Percentiles rank a stretch among this genome's conserved stretches.
phyloP scores from a whole-genome alignment of 1,140 invertebrate genomes.

The Aphelinus certus region DNA sequence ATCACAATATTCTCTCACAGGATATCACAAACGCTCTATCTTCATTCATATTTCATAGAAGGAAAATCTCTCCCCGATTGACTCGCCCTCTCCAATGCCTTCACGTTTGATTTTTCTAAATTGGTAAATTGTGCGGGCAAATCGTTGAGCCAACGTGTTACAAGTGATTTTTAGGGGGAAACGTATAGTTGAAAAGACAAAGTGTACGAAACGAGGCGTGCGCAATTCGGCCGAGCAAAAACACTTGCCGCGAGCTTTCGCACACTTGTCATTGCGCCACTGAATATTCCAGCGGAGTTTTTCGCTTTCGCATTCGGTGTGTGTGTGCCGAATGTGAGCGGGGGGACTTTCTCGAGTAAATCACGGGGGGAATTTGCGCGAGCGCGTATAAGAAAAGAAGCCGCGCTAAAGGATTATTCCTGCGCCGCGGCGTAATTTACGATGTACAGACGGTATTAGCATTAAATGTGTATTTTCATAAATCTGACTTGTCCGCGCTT shows the following conservation, averaged over 20 bases:
- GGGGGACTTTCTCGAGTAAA: constrained; percentile 28
- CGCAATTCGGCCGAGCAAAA: too few species aligned
- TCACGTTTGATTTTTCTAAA: too few species aligned
- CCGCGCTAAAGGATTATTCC: neutral
- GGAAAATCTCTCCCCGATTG: too few species aligned
- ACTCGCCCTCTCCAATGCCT: too few species aligned
- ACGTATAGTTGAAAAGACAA: too few species aligned
- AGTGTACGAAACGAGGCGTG: too few species aligned
- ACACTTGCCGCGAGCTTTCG: constrained; percentile 7
- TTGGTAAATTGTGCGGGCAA: too few species aligned
- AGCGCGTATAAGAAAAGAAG: neutral
- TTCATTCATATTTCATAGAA: too few species aligned
- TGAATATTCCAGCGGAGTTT: constrained; percentile 11
- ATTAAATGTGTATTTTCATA: constrained; percentile 5
- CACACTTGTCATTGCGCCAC: constrained; percentile 20
- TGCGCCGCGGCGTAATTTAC: neutral
- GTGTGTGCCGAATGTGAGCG: neutral
- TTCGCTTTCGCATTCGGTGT: constrained; percentile 13
- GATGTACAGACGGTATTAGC: neutral
- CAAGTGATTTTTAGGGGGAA: too few species aligned
- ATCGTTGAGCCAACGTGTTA: too few species aligned
- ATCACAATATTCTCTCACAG: too few species aligned
- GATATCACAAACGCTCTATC: too few species aligned
- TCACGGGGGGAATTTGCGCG: constrained; percentile 4
- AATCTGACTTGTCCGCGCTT: neutral